phyloP scores from a whole-genome alignment of 2,888 invertebrate genomes.

The Calliopum simillimum region DNA sequence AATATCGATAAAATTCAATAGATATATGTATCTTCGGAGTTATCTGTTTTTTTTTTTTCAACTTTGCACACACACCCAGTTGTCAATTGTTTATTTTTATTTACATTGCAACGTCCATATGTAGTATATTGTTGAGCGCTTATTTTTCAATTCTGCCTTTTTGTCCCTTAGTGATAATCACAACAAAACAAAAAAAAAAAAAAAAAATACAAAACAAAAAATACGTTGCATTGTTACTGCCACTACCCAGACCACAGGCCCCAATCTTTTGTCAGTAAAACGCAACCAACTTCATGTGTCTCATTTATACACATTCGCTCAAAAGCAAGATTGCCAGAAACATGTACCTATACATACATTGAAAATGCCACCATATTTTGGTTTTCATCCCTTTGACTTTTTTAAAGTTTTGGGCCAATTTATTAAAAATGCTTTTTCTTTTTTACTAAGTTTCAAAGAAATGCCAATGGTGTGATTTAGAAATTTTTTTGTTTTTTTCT shows the following conservation, averaged over 20 bases:
- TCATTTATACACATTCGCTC: conserved; percentile 23
- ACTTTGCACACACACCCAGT: background rate
- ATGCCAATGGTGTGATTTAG: too few species aligned
- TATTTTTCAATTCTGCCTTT: conserved; percentile 18
- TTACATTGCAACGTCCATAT: background rate
- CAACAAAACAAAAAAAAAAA: conserved; percentile 24
- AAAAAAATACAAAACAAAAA: too few species aligned
- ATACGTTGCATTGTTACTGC: conserved; percentile 47
- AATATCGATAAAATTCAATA: background rate
- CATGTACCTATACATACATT: too few species aligned
- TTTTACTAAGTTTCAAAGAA: too few species aligned
- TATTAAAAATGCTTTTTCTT: too few species aligned
- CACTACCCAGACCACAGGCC: conserved; percentile 41
- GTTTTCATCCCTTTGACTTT: too few species aligned
- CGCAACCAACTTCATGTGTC: conserved; percentile 25
- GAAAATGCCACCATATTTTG: too few species aligned
- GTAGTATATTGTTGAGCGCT: conserved; percentile 32
- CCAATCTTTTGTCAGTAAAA: conserved; percentile 41
- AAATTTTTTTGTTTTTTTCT: too few species aligned
- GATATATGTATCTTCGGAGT: background rate
- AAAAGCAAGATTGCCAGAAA: too few species aligned
- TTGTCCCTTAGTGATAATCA: background rate
- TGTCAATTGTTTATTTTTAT: background rate
- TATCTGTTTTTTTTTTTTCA: background rate
- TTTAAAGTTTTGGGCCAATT: too few species aligned